Conservation (phyloP, 2,113 vertebrate genomes). For the Nanorana parkeri region DNA sequence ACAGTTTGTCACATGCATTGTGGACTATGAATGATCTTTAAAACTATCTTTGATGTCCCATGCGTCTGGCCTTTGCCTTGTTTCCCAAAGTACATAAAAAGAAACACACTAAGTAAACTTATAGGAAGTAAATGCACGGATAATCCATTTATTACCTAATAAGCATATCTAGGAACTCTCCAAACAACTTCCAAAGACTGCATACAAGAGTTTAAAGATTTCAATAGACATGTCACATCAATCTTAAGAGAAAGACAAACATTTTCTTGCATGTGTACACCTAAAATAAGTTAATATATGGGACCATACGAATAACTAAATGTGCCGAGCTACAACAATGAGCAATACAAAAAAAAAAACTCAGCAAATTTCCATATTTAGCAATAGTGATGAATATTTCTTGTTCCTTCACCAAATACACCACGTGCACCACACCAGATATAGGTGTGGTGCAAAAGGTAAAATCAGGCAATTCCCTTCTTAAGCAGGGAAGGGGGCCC, state of each 20-base stretch:
- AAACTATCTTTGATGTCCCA: slow-evolving; percentile 26
- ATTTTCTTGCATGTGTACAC: background rate
- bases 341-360: no score
- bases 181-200: background rate
- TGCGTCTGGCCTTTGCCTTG: background rate
- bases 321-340: no score
- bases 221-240: background rate
- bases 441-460: no score
- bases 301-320: no score
- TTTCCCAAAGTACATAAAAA: no score
- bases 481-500: no score
- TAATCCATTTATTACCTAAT: background rate
- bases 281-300: background rate
- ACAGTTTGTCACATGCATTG: slow-evolving; percentile 16
- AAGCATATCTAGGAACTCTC: background rate
- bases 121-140: background rate
- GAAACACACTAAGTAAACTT: background rate
- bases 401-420: no score
- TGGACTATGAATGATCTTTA: slow-evolving; percentile 24
- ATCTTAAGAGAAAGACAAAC: background rate
- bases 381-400: no score
- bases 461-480: no score
- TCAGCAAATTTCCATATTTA: no score
- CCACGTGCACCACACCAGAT: no score
- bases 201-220: background rate